Evolutionary conservation across 2,113 vertebrate genomes (phyloP), one percentile per base, ranked within the genome.

Genomic region (Sander lucioperca): DNA sequence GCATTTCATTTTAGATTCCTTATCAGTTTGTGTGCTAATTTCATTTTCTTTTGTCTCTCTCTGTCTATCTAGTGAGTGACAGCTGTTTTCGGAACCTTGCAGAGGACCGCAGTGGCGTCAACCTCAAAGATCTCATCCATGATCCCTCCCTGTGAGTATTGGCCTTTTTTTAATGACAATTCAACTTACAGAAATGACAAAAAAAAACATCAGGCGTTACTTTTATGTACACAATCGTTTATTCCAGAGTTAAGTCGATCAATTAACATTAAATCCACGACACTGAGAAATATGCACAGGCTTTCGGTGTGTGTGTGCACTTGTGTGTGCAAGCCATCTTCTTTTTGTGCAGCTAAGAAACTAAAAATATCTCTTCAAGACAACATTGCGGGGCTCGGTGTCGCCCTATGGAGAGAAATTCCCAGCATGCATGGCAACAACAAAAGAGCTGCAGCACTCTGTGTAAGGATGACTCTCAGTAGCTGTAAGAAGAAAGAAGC

Each of bases 111-210:
- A 99, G 98, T 94, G 98, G 98, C 69, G 96, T 99, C 96, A 99
- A 99, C 96, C 98, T 99, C 92, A 99, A 99, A 97, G 98, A 99
- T 94, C 96, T 99, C 74, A 96, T 99, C 87, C 98, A 99, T 90
- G 98, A 99, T 94, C 98, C 98, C 91, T 98, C 98, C 91, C 95
- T 99, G 98, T 99, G 94, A 99, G 98, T 97, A 85, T 18, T 58
- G 6, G 6, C 70, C 67, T 86, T 79, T 79, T 86, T 82, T 81
- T 64, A 6, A 25, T 47, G 9, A 57, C 62, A 53, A 58, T 39
- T 47, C 48, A 63, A 15, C 15, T 27, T 12, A 50, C 51, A 57
- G 21, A 57, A 25, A 50, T 21, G n/a, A 63, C 5, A 21, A 30
- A 43, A 67, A 10, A 39, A 67, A 77, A 36, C 54, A 36, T 45